Evolutionary conservation across 2,888 invertebrate genomes (phyloP).

Genomic region (Pemphredon lugubris): DNA sequence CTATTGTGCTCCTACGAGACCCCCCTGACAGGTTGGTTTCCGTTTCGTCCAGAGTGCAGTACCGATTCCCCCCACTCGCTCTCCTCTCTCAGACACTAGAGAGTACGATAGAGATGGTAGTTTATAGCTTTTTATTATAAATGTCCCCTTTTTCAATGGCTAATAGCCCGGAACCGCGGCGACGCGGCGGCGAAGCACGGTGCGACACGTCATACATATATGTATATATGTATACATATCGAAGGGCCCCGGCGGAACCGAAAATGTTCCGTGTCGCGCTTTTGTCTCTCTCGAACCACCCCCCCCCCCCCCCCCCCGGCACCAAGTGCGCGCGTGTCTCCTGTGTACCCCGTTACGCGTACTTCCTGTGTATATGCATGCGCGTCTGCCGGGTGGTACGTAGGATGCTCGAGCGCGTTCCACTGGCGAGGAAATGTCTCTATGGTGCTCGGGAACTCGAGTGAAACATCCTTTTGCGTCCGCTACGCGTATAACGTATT

Average conservation of each 20-base stretch:
- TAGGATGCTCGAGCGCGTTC: slow-evolving; percentile 3
- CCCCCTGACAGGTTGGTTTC: slow-evolving; percentile 62
- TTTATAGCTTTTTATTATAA: slow-evolving; percentile 64
- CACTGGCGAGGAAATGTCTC: slow-evolving; percentile 17
- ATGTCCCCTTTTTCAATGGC: slow-evolving; percentile 46
- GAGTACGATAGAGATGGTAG: too few species aligned
- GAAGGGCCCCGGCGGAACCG: slow-evolving; percentile 4
- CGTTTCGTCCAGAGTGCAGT: slow-evolving; percentile 36
- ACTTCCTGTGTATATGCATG: slow-evolving; percentile 3
- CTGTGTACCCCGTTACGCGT: slow-evolving; percentile 9
- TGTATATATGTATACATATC: too few species aligned
- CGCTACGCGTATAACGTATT: slow-evolving; percentile 7
- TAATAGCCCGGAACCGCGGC: slow-evolving; percentile 64
- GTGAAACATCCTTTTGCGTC: slow-evolving; percentile 14
- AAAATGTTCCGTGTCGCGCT: slow-evolving; percentile 23
- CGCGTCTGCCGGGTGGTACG: slow-evolving; percentile 5
- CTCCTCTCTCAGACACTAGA: neutral
- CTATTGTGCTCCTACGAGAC: slow-evolving; percentile 46
- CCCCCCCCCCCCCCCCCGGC: neutral
- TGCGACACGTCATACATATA: too few species aligned
- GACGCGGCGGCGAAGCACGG: too few species aligned
- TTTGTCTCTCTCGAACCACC: slow-evolving; percentile 3
- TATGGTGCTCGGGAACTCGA: slow-evolving; percentile 15
- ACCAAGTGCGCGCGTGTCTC: neutral
- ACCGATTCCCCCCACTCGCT: slow-evolving; percentile 21